These are phyloP conservation scores for Hemicrepidius hirtus DNA, from an alignment of 2,888 invertebrate species.

Conservation along the genomic window DNA sequence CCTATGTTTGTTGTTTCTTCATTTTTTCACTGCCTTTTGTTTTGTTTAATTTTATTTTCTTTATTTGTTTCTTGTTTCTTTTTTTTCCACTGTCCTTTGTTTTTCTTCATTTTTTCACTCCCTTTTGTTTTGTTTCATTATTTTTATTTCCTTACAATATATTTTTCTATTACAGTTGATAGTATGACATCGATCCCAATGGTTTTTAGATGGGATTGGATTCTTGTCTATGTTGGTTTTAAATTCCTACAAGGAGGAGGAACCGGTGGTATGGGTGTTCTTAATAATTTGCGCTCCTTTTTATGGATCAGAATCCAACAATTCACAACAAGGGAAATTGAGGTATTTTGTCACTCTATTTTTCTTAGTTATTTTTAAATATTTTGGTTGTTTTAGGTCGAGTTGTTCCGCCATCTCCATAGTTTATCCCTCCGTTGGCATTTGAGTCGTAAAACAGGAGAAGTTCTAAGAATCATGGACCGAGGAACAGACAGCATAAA, in stretches of 20 bases:
- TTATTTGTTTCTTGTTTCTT: no score
- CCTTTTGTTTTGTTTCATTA: no score
- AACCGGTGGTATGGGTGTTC: constrained; percentile 91
- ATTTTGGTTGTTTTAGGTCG: constrained; percentile 75
- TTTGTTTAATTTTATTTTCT: no score
- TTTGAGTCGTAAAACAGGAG: constrained; percentile 95
- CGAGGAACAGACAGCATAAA: constrained; percentile 97
- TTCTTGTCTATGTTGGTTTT: constrained; percentile 89
- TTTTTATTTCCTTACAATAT: no score
- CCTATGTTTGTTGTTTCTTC: no score
- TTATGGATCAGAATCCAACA: constrained; percentile 98
- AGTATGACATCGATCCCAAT: constrained; percentile 78
- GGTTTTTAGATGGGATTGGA: constrained; percentile 90
- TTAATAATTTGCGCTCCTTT: constrained; percentile 93
- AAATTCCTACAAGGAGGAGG: constrained; percentile 98
- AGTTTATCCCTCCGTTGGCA: constrained; percentile 96
- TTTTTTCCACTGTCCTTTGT: no score
- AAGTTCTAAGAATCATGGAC: constrained; percentile 97
- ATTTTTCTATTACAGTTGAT: constrained; percentile 80
- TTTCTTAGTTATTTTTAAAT: no score
- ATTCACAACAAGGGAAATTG: constrained; percentile 94
- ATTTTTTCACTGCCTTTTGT: no score
- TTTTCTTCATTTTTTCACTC: no score
- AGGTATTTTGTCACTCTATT: constrained; percentile 75
- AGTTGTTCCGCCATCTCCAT: constrained; percentile 91